Percentiles rank a stretch among this genome's conserved stretches.
Evolutionary conservation across 1,140 invertebrate genomes (phyloP).

Genomic region (Drosophila orosa): DNA sequence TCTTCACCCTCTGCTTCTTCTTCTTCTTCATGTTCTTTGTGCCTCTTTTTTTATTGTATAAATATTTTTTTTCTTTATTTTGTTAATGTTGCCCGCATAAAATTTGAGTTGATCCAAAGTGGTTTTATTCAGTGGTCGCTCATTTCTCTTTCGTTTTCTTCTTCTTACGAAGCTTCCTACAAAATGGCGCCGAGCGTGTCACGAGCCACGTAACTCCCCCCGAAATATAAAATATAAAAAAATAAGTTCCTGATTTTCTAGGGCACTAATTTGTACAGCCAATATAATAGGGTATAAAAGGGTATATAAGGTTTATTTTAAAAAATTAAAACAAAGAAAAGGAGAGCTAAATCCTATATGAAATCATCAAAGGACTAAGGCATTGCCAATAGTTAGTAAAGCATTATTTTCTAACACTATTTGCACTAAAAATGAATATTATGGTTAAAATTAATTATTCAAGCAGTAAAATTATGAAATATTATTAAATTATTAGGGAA

Average conservation of each 20-base stretch:
- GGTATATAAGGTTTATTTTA: neutral
- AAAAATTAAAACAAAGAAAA: neutral
- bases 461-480: neutral
- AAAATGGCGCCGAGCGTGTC: constrained; percentile 65
- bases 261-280: constrained; percentile 8
- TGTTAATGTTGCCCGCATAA: constrained; percentile 77
- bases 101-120: constrained; percentile 69
- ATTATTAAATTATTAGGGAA: neutral
- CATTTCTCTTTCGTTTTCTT: constrained; percentile 58
- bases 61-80: constrained; percentile 34
- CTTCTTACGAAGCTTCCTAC: constrained; percentile 23
- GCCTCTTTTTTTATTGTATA: constrained; percentile 20
- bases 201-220: constrained; percentile 67
- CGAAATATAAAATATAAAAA: neutral
- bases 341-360: no score
- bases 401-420: neutral
- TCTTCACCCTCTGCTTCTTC: constrained; percentile 52
- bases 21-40: constrained; percentile 48
- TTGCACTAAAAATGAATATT: no score
- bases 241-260: constrained; percentile 23
- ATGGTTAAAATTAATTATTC: neutral
- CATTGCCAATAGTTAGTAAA: neutral
- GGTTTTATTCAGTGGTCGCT: constrained; percentile 59
- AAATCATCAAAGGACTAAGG: neutral
- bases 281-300: neutral